phyloP scores from a whole-genome alignment of 2,797 vertebrate species.

The Carcharodon carcharias region DNA sequence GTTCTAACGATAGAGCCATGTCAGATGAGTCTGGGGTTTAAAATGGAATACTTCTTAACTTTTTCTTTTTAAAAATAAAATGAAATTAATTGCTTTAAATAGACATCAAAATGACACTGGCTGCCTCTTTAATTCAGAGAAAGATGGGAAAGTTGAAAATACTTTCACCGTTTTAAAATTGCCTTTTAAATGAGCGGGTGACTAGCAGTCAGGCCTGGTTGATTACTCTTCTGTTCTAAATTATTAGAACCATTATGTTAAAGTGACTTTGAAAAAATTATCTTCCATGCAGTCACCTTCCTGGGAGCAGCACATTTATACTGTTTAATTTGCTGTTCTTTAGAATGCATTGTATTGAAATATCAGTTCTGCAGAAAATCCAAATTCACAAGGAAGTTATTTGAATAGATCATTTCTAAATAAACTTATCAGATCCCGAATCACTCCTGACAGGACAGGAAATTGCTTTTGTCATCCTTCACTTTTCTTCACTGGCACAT shows the following conservation, averaged over 20 bases:
- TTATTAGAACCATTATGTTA: constrained; percentile 28
- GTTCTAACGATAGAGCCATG: background rate
- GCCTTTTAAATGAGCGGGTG: constrained; percentile 28
- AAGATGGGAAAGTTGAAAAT: constrained; percentile 12
- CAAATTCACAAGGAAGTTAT: constrained; percentile 24
- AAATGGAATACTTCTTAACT: constrained; percentile 18
- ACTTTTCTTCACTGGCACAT: background rate
- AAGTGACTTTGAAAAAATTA: constrained; percentile 35
- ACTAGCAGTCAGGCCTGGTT: constrained; percentile 25
- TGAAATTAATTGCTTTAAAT: constrained; percentile 35
- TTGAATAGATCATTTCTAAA: constrained; percentile 38
- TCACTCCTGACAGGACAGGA: constrained; percentile 25
- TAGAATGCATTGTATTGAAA: constrained; percentile 7
- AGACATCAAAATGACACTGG: constrained; percentile 25
- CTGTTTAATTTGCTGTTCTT: constrained; percentile 34
- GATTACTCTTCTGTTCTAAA: constrained; percentile 20
- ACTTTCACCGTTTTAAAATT: constrained; percentile 24
- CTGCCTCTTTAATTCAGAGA: constrained; percentile 28
- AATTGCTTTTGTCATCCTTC: constrained; percentile 36
- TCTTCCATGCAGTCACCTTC: constrained; percentile 15
- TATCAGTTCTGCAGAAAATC: background rate
- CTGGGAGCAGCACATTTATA: background rate
- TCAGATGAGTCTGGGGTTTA: background rate
- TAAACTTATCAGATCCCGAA: constrained; percentile 34
- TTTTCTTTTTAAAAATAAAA: constrained; percentile 25